phyloP scores from a whole-genome alignment of 2,888 invertebrate species.

The Myathropa florea region DNA sequence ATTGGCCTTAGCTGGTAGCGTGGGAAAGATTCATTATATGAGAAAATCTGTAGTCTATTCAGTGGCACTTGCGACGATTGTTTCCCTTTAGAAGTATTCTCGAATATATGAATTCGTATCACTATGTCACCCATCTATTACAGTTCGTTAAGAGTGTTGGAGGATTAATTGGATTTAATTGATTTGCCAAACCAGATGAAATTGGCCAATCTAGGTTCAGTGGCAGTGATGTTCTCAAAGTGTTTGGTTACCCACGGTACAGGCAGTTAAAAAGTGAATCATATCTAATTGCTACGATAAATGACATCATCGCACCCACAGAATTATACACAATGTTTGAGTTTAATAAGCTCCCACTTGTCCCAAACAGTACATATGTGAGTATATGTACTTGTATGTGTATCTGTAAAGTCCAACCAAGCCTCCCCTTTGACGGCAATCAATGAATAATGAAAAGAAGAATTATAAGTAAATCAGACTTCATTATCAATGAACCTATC shows the following conservation, averaged over 20 bases:
- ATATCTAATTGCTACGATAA: constrained; percentile 54
- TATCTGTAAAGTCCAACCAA: constrained; percentile 9
- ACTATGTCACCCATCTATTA: constrained; percentile 80
- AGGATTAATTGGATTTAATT: constrained; percentile 81
- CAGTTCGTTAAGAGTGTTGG: constrained; percentile 80
- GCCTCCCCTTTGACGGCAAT: constrained; percentile 37
- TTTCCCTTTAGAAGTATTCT: constrained; percentile 48
- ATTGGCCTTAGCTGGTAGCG: constrained; percentile 77
- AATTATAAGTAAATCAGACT: not conserved
- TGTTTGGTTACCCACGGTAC: constrained; percentile 45
- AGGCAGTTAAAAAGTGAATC: constrained; percentile 47
- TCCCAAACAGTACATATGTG: not conserved
- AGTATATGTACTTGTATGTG: constrained; percentile 38
- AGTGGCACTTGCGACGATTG: constrained; percentile 48
- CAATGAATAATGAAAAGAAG: constrained; percentile 49
- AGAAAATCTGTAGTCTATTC: constrained; percentile 73
- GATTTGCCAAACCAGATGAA: constrained; percentile 81
- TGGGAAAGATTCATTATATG: constrained; percentile 78
- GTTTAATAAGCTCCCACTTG: constrained; percentile 54
- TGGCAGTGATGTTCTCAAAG: constrained; percentile 72
- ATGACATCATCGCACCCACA: constrained; percentile 65
- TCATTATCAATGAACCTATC: no score
- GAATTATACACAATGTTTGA: constrained; percentile 54
- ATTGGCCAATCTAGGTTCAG: constrained; percentile 80
- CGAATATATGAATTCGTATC: constrained; percentile 57